Base-by-base conservation (phyloP, 1,140 invertebrate species). In the Helicoverpa zea region DNA sequence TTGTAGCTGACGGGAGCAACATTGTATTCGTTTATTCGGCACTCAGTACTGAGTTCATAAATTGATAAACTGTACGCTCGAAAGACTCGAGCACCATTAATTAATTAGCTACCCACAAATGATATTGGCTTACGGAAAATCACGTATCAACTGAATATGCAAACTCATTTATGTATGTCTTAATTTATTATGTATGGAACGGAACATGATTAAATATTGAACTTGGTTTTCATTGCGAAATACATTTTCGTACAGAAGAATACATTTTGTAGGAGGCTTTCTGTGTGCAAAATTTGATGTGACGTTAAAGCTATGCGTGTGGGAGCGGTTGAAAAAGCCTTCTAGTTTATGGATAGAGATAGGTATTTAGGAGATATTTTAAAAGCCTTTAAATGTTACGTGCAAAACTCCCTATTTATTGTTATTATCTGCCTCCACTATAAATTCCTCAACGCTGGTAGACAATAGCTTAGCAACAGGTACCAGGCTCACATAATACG, bases 41-140 rank as follows among this genome's bases (percentile, higher is more conserved):
- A 29, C 10, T 72, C 18, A 30, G 7, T 23, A 4, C 18, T 7
- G 18, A 51, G 2, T 52, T 14, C 23, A 29, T 70, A 23, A 29
- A 70, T 9, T 43, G 35, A 43, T 43, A 43, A 70, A 18, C 13
- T 29, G 49, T 29, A 23, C 13, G 7, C 43, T 30, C 30, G 3
- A n/a, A 58, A 11, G 29, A 43, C 51, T 51, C 9, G n/a, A 51
- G 64, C 70, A 11, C 30, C 51, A 73, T 58, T 73, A 58, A 56
- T 73, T 72, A 56, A 58, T 58, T 30, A 73, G 18, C 12, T 43
- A 10, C 23, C 54, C 52, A 58, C 68, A 72, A 56, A 73, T 73
- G 16, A 43, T 58, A 73, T 73, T 73, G 70, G 51, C 29, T 23
- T 18, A 72, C 52, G 13, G 7, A 58, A 73, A 54, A 73, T 73